Base-by-base conservation (phyloP, 2,888 invertebrate species). In the Tachina grossa region DNA sequence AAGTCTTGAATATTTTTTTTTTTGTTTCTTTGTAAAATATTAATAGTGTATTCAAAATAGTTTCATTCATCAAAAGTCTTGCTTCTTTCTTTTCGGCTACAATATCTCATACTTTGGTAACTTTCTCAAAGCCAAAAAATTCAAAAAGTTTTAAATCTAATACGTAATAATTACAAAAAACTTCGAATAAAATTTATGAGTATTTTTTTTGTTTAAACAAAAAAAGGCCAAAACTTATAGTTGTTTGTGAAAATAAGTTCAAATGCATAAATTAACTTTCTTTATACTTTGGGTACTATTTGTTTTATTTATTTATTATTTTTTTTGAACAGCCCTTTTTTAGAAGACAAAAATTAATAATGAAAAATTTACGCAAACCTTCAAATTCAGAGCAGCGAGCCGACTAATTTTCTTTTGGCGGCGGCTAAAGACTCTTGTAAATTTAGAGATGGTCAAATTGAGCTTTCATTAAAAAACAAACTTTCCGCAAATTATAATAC, bases 241-340 rank as follows among this genome's bases (percentile, higher is more conserved):
- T 49, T 57, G 13, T 22, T 13, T 39, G 43, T 14, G 63, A 47
- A 65, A 71, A 22, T 39, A 55, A 53, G 9, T 22, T 65, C 5
- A 72, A 74, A 57, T 49, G 82, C 61, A 85, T 85, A 75, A 78
- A 85, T 85, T 85, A 85, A 85, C 85, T 82, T 82, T 82, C 81
- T 78, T 77, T 68, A 16, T 55, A 16, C 19, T 43, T 57, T 47
- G 16, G 16, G 47, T 39, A 47, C 68, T 55, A n/a, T 31, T 31
- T 31, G 2, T 22, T 22, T 22, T 22, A 22, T 22, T 22, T n/a
- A n/a, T n/a, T n/a, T n/a, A n/a, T n/a, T n/a, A 2, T 31, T 5
- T 6, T 13, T 61, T 22, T n/a, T 41, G 13, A 68, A 66, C 63
- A 76, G 69, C 55, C 82, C 63, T 19, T 39, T 39, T 74, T 61